phyloP scores from a whole-genome alignment of 2,888 invertebrate genomes.

The Mimas tiliae region DNA sequence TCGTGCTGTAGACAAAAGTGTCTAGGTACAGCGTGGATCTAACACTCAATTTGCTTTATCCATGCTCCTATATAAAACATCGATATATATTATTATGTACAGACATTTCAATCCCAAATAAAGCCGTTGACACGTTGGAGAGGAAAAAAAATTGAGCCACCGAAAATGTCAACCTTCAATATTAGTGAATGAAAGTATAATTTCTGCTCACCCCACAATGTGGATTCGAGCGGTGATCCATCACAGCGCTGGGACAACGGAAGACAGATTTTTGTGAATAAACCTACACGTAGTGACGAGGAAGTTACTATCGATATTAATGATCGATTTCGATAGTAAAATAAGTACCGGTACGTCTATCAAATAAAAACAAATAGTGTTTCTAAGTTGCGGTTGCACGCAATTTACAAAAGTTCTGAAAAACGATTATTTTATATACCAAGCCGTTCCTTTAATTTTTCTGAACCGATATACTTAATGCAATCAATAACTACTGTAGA shows the following conservation, averaged over 20 bases:
- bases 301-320: neutral
- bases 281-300: slow-evolving; percentile 7
- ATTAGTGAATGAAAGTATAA: slow-evolving; percentile 31
- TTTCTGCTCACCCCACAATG: slow-evolving; percentile 39
- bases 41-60: neutral
- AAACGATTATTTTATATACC: no score
- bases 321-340: neutral
- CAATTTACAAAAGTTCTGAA: no score
- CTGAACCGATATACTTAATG: no score
- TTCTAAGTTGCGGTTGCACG: no score
- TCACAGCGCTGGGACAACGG: slow-evolving; percentile 43
- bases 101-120: slow-evolving; percentile 2
- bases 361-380: no score
- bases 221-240: slow-evolving; percentile 49
- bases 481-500: no score
- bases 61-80: neutral
- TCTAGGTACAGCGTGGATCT: no score
- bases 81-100: neutral
- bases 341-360: no score
- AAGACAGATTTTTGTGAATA: slow-evolving; percentile 52
- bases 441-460: no score
- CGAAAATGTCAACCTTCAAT: slow-evolving; percentile 52
- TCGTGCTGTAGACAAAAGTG: no score
- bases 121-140: slow-evolving; percentile 29
- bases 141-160: slow-evolving; percentile 41